Evolutionary conservation across 1,140 invertebrate species (phyloP), one percentile per base, ranked within the genome.

Genomic region (Drosophila nikananu): DNA sequence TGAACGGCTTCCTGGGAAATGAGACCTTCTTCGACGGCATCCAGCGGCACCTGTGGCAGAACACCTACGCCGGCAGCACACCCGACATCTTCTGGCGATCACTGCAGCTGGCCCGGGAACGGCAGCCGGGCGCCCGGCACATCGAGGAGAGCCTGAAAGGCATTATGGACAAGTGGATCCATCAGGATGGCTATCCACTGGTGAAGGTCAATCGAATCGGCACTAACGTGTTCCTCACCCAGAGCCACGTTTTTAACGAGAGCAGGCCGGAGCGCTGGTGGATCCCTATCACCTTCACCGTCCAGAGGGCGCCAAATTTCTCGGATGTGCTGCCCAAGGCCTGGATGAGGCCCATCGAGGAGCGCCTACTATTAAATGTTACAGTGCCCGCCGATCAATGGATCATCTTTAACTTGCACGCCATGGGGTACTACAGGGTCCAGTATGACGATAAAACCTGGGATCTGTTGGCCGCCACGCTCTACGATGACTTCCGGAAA

Each of bases 121-220:
- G 93, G 42, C 81, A 91, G 21, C 15, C 21, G 8, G 84, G 92
- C 6, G 89, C 91, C 0, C 82, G 96, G 21, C 2, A 7, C 91
- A 94, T 23, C 4, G 7, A 3, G 0, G 0, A 76, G 91, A 12
- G 86, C 93, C 76, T 83, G 0, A 95, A 94, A 73, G 61, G 92
- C 13, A 94, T 97, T 23, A 96, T 97, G 96, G 95, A 97, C 83
- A 95, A 95, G 0, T 98, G 97, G 97, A 96, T 96, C 17, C 93
- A 95, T 17, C 95, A 97, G 92, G 95, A 95, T 61, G 96, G 96
- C 1, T 98, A 96, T 93, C 97, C 97, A 0, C 93, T 97, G 1
- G 93, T 98, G 2, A 95, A 91, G 0, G 95, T 97, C 10, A 94
- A 68, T 2, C 94, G 95, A 63, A 92, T 95, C 67, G 93, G 94